These are phyloP conservation scores for Elanus axillaris DNA, from an alignment of 2,113 vertebrate genomes.

Conservation along the genomic window DNA sequence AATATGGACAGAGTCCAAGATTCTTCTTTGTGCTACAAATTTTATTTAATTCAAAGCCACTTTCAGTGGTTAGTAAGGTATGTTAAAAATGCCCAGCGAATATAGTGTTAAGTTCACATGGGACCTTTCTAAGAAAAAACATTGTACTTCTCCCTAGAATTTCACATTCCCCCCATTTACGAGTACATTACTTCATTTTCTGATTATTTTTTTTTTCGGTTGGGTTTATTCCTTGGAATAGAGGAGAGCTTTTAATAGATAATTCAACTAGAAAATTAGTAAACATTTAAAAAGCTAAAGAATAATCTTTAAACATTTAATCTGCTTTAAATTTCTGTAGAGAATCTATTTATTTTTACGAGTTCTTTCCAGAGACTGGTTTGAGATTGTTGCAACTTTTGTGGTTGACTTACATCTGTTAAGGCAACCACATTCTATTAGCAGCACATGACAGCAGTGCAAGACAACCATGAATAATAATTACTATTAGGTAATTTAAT, in stretches of 20 bases:
- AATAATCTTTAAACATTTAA: background rate
- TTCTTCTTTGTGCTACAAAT: background rate
- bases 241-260: background rate
- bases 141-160: accelerated
- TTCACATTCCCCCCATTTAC: background rate
- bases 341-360: background rate
- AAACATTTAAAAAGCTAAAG: background rate
- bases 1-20: background rate
- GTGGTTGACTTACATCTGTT: background rate
- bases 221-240: background rate
- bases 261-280: background rate
- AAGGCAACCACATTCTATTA: background rate
- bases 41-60: background rate
- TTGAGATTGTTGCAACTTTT: background rate
- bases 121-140: background rate
- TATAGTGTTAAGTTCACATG: background rate
- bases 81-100: background rate
- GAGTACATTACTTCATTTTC: background rate
- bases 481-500: background rate
- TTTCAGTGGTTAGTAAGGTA: background rate
- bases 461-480: background rate
- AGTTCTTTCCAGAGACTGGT: background rate
- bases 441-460: background rate
- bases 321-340: background rate
- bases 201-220: background rate